These are phyloP conservation scores for Aptenodytes forsteri DNA, from an alignment of 2,113 vertebrate genomes.

Conservation along the genomic window DNA sequence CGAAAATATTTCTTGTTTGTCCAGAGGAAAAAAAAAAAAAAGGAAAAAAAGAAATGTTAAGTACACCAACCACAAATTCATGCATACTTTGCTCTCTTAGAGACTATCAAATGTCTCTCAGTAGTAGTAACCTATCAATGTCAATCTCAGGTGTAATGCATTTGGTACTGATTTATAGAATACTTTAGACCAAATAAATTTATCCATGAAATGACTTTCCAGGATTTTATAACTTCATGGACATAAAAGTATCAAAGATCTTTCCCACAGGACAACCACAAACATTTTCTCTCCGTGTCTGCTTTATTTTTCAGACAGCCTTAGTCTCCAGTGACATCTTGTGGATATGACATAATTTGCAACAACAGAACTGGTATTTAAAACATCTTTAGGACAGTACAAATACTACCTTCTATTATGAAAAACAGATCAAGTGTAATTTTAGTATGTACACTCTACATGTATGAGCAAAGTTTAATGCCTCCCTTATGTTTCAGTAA, in stretches of 20 bases:
- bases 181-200: not conserved
- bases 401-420: not conserved
- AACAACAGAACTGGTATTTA: not conserved
- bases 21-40: not conserved
- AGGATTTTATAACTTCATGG: not conserved
- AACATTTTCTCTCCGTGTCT: not conserved
- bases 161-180: not conserved
- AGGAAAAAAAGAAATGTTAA: not conserved
- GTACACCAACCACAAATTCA: not conserved
- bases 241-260: not conserved
- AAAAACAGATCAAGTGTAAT: not conserved
- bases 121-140: not conserved
- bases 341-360: not conserved
- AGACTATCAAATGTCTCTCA: not conserved
- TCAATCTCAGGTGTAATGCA: not conserved
- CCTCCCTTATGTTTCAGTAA: not conserved
- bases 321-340: slow-evolving; percentile 46
- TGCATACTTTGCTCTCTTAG: not conserved
- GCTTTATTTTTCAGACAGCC: not conserved
- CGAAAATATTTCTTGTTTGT: not conserved
- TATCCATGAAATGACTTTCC: not conserved
- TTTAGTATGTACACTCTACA: not conserved
- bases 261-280: not conserved
- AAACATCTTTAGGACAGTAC: not conserved
- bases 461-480: not conserved